Evolutionary conservation across 2,113 vertebrate genomes (phyloP).

Genomic region (Acanthochromis polyacanthus): DNA sequence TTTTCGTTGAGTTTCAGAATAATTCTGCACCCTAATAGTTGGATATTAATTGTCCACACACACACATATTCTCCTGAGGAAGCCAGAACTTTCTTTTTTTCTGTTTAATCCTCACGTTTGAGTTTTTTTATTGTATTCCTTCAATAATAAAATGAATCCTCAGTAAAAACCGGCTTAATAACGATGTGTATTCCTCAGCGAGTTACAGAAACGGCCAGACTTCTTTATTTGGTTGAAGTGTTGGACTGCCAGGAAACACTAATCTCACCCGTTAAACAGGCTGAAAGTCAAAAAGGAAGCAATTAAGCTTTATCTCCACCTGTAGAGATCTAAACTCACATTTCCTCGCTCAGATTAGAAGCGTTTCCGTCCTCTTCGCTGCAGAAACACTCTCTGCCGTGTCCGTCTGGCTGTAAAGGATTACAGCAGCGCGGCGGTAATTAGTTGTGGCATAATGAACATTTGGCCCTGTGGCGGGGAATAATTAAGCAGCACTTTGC

Average conservation of each 20-base stretch:
- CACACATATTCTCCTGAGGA: no score
- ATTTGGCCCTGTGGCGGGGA: constrained; percentile 73
- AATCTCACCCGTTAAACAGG: not conserved
- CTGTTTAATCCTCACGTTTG: no score
- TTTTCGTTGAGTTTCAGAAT: no score
- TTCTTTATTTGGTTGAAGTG: not conserved
- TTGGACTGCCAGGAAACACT: not conserved
- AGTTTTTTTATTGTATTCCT: no score
- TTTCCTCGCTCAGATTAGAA: constrained; percentile 29
- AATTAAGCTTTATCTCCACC: constrained; percentile 35
- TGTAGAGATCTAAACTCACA: constrained; percentile 17
- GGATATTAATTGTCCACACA: no score
- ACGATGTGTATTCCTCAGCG: not conserved
- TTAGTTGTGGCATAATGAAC: constrained; percentile 83
- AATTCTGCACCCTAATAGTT: no score
- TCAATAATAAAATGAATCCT: no score
- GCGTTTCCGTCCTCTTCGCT: not conserved
- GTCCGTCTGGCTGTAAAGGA: constrained; percentile 64
- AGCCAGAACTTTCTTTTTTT: no score
- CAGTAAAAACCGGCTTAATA: no score
- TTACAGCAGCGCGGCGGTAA: constrained; percentile 70
- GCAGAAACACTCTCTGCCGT: constrained; percentile 10
- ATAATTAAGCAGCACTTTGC: constrained; percentile 82
- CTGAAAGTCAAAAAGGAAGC: constrained; percentile 19
- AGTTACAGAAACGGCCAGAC: not conserved